A percentile compares a stretch with the other conserved stretches of the same genome.
These are phyloP conservation scores for Prionailurus bengalensis DNA, from an alignment of 2,113 vertebrate species.

Conservation along the genomic window DNA sequence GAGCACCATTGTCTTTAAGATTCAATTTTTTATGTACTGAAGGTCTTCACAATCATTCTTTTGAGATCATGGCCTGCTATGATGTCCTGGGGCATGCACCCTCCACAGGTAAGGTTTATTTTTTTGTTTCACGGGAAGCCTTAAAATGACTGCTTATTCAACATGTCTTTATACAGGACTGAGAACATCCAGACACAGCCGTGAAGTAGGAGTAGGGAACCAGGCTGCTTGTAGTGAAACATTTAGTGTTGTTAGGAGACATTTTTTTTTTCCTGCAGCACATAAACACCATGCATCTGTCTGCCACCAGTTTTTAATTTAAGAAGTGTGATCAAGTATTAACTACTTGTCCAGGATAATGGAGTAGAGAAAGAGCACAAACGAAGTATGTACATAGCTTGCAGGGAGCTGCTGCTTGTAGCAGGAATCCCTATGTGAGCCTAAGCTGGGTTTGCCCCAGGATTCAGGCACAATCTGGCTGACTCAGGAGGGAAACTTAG, in stretches of 20 bases:
- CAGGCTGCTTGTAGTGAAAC: not conserved
- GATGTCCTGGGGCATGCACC: slow-evolving; percentile 39
- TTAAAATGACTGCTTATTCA: not conserved
- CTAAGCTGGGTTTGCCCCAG: not conserved
- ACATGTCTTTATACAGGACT: not conserved
- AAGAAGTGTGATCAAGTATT: not conserved
- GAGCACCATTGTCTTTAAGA: slow-evolving; percentile 53
- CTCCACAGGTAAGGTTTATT: slow-evolving; percentile 30
- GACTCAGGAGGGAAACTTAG: not conserved
- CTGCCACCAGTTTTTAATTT: not conserved
- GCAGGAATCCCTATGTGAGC: not conserved
- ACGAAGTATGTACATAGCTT: not conserved
- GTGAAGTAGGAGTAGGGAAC: not conserved
- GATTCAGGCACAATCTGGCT: not conserved
- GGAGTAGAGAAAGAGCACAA: not conserved
- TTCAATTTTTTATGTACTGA: slow-evolving; percentile 68
- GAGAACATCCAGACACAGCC: not conserved
- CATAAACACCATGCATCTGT: not conserved
- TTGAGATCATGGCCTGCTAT: slow-evolving; percentile 69
- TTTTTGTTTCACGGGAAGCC: not conserved
- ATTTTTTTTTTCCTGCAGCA: not conserved
- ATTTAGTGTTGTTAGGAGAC: not conserved
- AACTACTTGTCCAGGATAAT: not conserved
- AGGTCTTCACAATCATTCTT: slow-evolving; percentile 65
- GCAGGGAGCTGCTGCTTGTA: not conserved